Evolutionary conservation across 1,140 invertebrate species (phyloP).

Genomic region (Bathynomus jamesi): DNA sequence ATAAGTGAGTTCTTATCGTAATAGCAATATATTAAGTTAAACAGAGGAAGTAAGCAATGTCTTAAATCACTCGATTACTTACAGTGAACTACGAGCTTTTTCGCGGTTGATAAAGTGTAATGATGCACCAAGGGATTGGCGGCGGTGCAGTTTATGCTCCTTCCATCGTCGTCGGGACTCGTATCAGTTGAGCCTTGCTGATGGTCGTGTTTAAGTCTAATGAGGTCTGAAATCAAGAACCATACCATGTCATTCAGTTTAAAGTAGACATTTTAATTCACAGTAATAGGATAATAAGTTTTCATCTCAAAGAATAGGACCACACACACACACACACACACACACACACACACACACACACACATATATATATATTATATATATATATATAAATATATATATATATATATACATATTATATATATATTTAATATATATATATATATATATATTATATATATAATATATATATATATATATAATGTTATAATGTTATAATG

Average conservation of each 20-base stretch:
- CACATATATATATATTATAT: background rate
- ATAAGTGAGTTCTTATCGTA: too few relatives aligned
- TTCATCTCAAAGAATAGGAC: too few relatives aligned
- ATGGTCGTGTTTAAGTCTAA: conserved; percentile 14
- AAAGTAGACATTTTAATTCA: too few relatives aligned
- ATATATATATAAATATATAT: background rate
- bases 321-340: too few relatives aligned
- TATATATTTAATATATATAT: background rate
- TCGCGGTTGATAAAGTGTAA: conserved; percentile 4
- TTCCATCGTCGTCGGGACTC: conserved; percentile 20
- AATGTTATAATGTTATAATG: too few relatives aligned
- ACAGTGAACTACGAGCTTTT: conserved; percentile 11
- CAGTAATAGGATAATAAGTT: too few relatives aligned
- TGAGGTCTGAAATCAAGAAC: conserved; percentile 12
- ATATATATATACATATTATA: background rate
- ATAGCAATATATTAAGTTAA: too few relatives aligned
- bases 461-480: conserved; percentile 9
- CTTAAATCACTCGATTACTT: too few relatives aligned
- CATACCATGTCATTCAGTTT: too few relatives aligned
- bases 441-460: too few relatives aligned
- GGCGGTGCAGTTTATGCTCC: conserved; percentile 15
- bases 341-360: too few relatives aligned
- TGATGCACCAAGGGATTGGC: conserved; percentile 16
- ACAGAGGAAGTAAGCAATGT: too few relatives aligned
- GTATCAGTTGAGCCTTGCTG: conserved; percentile 11